Conservation (phyloP, 2,797 vertebrate genomes). For the Crypturellus tataupa region DNA sequence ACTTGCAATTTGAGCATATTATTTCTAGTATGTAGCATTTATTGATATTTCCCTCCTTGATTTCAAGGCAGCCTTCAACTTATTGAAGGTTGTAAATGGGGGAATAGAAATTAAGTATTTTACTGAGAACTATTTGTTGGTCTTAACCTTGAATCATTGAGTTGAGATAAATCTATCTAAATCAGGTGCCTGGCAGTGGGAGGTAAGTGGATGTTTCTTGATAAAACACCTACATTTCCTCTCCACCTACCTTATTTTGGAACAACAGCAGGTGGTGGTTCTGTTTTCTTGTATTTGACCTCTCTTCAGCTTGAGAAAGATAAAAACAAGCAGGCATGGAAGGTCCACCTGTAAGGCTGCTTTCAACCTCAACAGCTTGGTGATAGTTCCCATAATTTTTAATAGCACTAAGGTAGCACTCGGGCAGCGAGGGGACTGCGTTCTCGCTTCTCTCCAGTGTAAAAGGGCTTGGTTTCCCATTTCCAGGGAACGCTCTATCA, state of each 20-base stretch:
- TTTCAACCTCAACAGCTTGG: fast-evolving
- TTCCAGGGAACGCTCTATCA: neutral
- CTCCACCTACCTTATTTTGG: neutral
- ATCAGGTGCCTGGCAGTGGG: neutral
- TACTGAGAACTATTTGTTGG: neutral
- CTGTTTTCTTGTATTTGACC: neutral
- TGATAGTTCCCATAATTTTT: neutral
- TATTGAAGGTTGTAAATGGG: neutral
- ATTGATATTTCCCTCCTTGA: neutral
- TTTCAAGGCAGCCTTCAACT: neutral
- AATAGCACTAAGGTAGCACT: neutral
- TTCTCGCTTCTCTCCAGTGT: neutral
- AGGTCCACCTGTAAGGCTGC: neutral
- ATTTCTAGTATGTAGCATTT: neutral
- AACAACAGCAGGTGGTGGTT: neutral
- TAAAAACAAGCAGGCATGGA: neutral
- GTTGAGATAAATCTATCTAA: neutral
- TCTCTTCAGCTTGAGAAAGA: neutral
- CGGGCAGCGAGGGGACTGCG: neutral
- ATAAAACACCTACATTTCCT: neutral
- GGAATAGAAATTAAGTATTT: neutral
- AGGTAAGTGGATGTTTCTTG: neutral
- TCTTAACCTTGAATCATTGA: constrained; percentile 3
- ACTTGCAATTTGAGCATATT: fast-evolving
- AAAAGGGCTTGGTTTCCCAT: neutral